These are phyloP conservation scores for Lithophane ornitopus DNA, from an alignment of 2,888 invertebrate species.

Conservation along the genomic window DNA sequence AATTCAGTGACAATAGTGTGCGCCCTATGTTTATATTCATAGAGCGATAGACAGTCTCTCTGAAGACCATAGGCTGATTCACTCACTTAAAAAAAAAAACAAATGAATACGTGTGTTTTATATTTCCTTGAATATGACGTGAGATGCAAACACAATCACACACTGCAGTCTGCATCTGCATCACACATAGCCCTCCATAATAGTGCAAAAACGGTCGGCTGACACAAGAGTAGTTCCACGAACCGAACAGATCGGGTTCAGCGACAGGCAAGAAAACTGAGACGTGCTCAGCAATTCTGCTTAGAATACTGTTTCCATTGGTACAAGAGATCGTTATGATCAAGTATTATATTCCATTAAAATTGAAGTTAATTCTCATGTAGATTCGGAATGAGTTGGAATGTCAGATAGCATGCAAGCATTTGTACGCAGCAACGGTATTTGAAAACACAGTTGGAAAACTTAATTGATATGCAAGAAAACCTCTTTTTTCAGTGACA, in stretches of 20 bases:
- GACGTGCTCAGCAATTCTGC: slow-evolving; percentile 74
- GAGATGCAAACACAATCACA: slow-evolving; percentile 49
- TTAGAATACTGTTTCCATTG: slow-evolving; percentile 68
- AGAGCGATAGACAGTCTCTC: not conserved
- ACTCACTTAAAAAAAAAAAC: slow-evolving; percentile 12
- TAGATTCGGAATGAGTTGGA: not conserved
- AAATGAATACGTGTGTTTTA: slow-evolving; percentile 1
- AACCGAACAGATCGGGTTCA: slow-evolving; percentile 68
- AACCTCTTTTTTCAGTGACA: slow-evolving; percentile 44
- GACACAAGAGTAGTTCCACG: slow-evolving; percentile 72
- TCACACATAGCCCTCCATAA: slow-evolving; percentile 25
- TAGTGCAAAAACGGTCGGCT: slow-evolving; percentile 61
- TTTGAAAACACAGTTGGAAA: slow-evolving; percentile 19
- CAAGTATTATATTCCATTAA: not conserved
- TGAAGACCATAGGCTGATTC: not conserved
- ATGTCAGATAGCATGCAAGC: not conserved
- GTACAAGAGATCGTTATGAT: slow-evolving; percentile 19
- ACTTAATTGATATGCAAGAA: slow-evolving; percentile 16
- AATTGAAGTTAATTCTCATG: not conserved
- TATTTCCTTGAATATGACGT: slow-evolving; percentile 11
- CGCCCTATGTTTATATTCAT: not conserved
- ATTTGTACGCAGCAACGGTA: not conserved
- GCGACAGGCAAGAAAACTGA: slow-evolving; percentile 76
- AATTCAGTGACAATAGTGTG: not conserved
- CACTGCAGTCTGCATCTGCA: slow-evolving; percentile 32